Evolutionary conservation across 2,113 vertebrate species (phyloP).

Genomic region (Cyphomyrus discorhynchus): DNA sequence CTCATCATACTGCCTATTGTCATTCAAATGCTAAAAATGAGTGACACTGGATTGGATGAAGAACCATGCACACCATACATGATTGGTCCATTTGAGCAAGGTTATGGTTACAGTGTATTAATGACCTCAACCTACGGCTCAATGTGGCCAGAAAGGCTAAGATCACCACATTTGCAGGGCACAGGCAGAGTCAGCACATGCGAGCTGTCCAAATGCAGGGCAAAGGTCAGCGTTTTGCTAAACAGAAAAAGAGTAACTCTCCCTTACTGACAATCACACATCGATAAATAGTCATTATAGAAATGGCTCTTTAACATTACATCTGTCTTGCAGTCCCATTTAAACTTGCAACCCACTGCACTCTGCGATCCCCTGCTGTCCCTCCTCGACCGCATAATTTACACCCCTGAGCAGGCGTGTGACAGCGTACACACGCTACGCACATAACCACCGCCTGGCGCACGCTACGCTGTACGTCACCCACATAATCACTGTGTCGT

Average conservation of each 20-base stretch:
- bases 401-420: not conserved
- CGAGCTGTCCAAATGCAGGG: not conserved
- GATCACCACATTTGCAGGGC: not conserved
- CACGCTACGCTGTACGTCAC: not conserved
- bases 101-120: not conserved
- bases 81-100: not conserved
- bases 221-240: not conserved
- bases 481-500: not conserved
- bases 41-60: not conserved
- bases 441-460: not conserved
- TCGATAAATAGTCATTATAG: not conserved
- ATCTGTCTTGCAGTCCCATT: not conserved
- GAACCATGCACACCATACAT: not conserved
- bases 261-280: not conserved
- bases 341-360: not conserved
- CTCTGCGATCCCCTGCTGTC: not conserved
- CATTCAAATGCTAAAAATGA: not conserved
- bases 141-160: not conserved
- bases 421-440: not conserved
- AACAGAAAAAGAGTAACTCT: not conserved
- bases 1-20: not conserved
- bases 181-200: not conserved
- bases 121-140: not conserved
- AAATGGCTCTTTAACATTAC: not conserved
- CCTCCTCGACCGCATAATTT: not conserved